Evolutionary conservation across 2,888 invertebrate genomes (phyloP), one percentile per base, ranked within the genome.

Genomic region (Eudasyphora cyanicolor): DNA sequence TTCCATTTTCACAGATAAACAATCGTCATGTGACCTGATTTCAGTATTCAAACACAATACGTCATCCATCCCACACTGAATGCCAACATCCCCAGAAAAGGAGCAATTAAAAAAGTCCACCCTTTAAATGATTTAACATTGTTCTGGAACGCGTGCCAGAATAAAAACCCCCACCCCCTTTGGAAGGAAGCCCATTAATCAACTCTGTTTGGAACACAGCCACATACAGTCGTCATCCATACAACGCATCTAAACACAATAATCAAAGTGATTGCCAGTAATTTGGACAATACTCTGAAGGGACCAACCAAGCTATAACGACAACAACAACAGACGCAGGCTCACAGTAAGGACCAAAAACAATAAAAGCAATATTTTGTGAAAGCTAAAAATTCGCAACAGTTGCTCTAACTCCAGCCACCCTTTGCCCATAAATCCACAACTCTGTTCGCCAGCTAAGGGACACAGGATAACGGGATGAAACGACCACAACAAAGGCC

Each of bases 261-360:
- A 77, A 69, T 74, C 60, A 75, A 81, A 78, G 49, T 69, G 78
- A 78, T 75, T 78, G 76, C 71, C 67, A 84, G 62, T 45, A 62
- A 83, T 80, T 81, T 71, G 49, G 75, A 60, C 57, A 67, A 73
- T 54, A n/a, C n/a, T 67, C 35, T 42, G 19, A 64, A 64, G 38
- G 64, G 64, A 62, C n/a, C 64, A 21, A n/a, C n/a, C 19, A 35
- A 64, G n/a, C n/a, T n/a, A n/a, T 21, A 38, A 17, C 57, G 6
- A 27, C 10, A 27, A 8, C 17, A 14, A 62, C 62, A 62, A 14
- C 62, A 60, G 14, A 29, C 29, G 3, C 57, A 29, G 5, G 7
- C 45, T 6, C 54, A 24, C 14, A 32, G 17, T 7, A 62, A 32
- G 32, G 21, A 7, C 24, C 38, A 38, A 78, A 49, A 35, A 42